These are phyloP conservation scores for Tethya wilhelma DNA, from an alignment of 37 sponge, comb jelly and placozoan species.

Conservation along the genomic window DNA sequence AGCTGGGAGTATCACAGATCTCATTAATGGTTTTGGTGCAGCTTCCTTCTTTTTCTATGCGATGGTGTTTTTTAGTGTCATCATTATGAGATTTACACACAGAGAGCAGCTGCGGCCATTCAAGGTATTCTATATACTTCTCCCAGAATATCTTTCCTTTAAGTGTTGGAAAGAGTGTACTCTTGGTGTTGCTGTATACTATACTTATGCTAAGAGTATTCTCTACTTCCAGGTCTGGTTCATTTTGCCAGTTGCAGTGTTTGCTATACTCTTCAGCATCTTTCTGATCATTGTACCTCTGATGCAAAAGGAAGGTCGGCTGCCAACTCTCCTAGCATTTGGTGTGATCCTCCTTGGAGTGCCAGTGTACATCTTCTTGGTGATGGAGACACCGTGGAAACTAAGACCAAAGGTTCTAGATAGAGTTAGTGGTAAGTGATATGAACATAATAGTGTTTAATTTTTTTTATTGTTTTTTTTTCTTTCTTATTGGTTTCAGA, in stretches of 20 bases:
- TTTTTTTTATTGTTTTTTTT: too few species aligned
- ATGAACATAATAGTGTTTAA: too few species aligned
- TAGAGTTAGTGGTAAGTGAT: slow-evolving; percentile 44
- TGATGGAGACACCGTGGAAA: slow-evolving; percentile 60
- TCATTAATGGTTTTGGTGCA: slow-evolving; percentile 54
- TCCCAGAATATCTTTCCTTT: slow-evolving; percentile 46
- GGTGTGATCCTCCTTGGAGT: slow-evolving; percentile 43
- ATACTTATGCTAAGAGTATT: too few species aligned
- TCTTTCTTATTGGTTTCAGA: too few species aligned
- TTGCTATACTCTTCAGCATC: slow-evolving; percentile 26
- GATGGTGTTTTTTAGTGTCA: slow-evolving; percentile 35
- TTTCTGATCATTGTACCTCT: slow-evolving; percentile 44
- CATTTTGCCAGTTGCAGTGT: too few species aligned
- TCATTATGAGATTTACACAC: slow-evolving; percentile 64
- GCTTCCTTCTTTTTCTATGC: slow-evolving; percentile 55
- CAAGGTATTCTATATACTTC: slow-evolving; percentile 36
- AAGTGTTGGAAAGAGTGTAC: too few species aligned
- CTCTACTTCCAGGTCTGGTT: too few species aligned
- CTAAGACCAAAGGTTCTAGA: slow-evolving; percentile 53
- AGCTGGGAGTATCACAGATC: slow-evolving; percentile 32
- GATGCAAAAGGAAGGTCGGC: too few species aligned
- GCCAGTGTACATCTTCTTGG: slow-evolving; percentile 78
- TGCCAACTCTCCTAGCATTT: slow-evolving; percentile 56
- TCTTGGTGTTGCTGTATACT: too few species aligned
- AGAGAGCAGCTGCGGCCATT: slow-evolving; percentile 40